These are phyloP conservation scores for Anseranas semipalmata DNA, from an alignment of 2,113 vertebrate genomes.

Conservation along the genomic window DNA sequence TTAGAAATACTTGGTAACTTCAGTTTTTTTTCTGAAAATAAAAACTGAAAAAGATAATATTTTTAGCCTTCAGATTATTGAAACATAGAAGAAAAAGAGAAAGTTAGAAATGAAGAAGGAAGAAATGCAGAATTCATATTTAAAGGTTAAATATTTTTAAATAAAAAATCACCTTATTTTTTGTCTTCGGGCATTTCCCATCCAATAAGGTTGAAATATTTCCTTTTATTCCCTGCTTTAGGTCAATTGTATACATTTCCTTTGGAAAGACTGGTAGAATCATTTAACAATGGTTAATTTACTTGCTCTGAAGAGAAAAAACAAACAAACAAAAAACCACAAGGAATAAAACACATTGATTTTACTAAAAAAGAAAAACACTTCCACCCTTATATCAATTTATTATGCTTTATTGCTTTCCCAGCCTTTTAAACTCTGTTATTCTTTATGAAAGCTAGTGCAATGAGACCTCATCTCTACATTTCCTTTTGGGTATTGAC, in stretches of 20 bases:
- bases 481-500: neutral
- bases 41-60: too few species aligned
- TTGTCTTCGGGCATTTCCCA: neutral
- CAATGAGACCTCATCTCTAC: neutral
- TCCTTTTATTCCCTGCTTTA: neutral
- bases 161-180: neutral
- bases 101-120: neutral
- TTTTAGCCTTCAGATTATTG: too few species aligned
- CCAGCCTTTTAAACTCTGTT: neutral
- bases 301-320: neutral
- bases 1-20: too few species aligned
- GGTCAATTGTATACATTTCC: neutral
- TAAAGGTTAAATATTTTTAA: neutral
- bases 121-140: neutral
- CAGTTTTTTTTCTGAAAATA: too few species aligned
- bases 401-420: neutral
- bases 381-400: neutral
- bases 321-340: neutral
- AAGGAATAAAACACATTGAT: neutral
- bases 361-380: neutral
- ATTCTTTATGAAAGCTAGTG: neutral
- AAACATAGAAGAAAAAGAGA: neutral
- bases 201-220: neutral
- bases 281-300: neutral
- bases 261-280: neutral